Evolutionary conservation across 1,140 invertebrate species (phyloP), one percentile per base, ranked within the genome.

Genomic region (Tetramorium simillimum): DNA sequence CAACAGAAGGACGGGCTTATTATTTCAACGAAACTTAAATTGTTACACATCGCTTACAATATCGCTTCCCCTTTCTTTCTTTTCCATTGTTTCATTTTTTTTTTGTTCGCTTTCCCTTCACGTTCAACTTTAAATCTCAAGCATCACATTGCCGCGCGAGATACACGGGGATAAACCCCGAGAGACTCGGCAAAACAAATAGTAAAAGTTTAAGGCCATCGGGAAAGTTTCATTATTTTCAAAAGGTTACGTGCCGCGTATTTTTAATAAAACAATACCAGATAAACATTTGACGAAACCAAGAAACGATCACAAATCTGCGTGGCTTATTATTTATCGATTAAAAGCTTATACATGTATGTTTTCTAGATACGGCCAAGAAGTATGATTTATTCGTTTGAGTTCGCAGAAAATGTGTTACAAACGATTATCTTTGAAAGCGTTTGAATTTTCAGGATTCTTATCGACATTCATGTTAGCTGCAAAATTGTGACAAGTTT

Each of bases 151-250:
- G 51, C 40, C 43, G n/a, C 43, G n/a, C 37, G 16, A 43, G 28
- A 53, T 81, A 88, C 85, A 86, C 49, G 51, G 14, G 69, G 12
- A 81, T 81, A 69, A 62, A 21, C 21, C 75, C 2, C 56, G 56
- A n/a, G 63, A 53, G 62, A 33, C 56, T 21, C 28, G 62, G 33
- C 75, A 89, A 89, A 89, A 89, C 87, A 77, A 89, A 86, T 82
- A 89, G 40, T 21, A 85, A 89, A 89, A 89, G 75, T 89, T 89
- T 46, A 24, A 70, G 76, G 60, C 56, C 77, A 81, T 70, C 60
- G 28, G 33, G 16, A 76, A 89, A 89, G 87, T 89, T 89, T 82
- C 87, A 89, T 89, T 89, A 89, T 89, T 89, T 89, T 86, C 84
- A 72, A 86, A 65, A 77, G 70, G 49, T 78, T 80, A 70, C 87